phyloP scores from a whole-genome alignment of 2,113 vertebrate genomes.

The Chunga burmeisteri region DNA sequence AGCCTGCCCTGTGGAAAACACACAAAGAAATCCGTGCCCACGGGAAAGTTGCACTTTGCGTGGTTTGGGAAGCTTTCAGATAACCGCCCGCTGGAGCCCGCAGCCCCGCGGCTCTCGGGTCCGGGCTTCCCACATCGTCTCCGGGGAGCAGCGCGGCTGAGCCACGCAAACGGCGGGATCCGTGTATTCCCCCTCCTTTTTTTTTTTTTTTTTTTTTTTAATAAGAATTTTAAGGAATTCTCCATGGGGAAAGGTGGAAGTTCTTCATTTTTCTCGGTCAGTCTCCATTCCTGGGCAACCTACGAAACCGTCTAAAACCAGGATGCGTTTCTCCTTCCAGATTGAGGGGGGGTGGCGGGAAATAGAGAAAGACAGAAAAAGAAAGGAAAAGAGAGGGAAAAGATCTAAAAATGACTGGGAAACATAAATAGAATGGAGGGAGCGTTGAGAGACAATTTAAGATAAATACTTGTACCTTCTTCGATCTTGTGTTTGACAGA shows the following conservation, averaged over 20 bases:
- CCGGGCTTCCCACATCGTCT: not conserved
- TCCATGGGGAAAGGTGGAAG: not conserved
- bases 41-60: not conserved
- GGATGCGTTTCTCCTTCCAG: not conserved
- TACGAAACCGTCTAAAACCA: not conserved
- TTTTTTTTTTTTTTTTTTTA: not conserved
- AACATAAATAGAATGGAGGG: not conserved
- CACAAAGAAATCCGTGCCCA: not conserved
- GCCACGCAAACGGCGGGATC: too few species aligned
- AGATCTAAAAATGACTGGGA: not conserved
- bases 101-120: not conserved
- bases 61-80: not conserved
- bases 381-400: not conserved
- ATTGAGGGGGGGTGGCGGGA: not conserved
- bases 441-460: not conserved
- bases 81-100: not conserved
- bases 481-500: not conserved
- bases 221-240: not conserved
- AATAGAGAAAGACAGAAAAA: too few species aligned
- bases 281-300: not conserved
- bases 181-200: accelerated
- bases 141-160: not conserved
- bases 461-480: not conserved
- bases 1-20: not conserved
- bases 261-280: not conserved